Base-by-base conservation (phyloP, 2,113 vertebrate genomes). In the Nematolebias whitei region DNA sequence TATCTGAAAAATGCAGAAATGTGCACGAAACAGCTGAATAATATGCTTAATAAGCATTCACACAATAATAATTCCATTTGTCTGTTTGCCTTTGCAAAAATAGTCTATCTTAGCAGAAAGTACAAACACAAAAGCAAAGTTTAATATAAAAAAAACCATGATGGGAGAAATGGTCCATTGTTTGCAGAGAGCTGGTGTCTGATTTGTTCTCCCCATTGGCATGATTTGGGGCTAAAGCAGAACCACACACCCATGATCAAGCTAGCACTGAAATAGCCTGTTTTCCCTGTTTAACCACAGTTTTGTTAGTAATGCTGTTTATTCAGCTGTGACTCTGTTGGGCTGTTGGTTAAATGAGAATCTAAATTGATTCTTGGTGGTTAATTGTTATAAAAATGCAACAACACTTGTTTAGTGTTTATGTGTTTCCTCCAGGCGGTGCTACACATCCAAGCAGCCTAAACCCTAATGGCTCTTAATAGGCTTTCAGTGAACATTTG, bases 381-480 rank as follows among this genome's bases (percentile, higher is more conserved):
- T 62, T 90, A 84, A 87, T 85, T 79, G 78, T 69, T 41, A 74
- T 73, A 60, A 63, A 80, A 80, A 83, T 66, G 58, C 49, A 82
- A 75, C 63, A 68, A 68, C 19, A 2, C 53, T 32, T 45, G 61
- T 60, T 81, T 78, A 84, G 54, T 74, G 74, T 87, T 76, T 80
- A 19, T 68, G 51, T 68, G 56, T 52, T 64, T 40, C 63, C 73
- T 85, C 62, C 71, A 63, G 83, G 87, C 83, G 1, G 48, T 73
- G 74, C 54, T 23, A 12, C 49, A 78, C 54, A 40, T 26, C 38
- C 59, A 48, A 62, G 56, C 56, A 57, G 57, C 56, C 68, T 35
- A 23, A 78, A 72, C 29, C 68, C 19, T 86, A 77, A 86, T 73
- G 54, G 74, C 69, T 71, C 67, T 26, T 85, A 79, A 87, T 83